A percentile compares a stretch with the other conserved stretches of the same genome.
phyloP scores from a whole-genome alignment of 2,113 vertebrate genomes.

The Oncorhynchus keta region DNA sequence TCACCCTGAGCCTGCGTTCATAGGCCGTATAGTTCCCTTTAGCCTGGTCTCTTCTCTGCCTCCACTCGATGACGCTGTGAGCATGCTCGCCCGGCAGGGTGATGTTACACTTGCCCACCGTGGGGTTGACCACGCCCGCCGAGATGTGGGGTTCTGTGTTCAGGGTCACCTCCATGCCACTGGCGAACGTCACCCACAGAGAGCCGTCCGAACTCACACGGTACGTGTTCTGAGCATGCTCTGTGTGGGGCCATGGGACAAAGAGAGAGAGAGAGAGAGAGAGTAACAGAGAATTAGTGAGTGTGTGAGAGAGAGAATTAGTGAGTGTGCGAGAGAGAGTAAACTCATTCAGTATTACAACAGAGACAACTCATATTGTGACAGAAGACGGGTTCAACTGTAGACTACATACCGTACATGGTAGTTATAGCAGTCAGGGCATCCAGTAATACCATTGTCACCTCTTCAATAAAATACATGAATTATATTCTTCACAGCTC shows the following conservation, averaged over 20 bases:
- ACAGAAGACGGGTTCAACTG: no score
- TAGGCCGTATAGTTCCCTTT: conserved; percentile 93
- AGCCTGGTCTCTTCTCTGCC: conserved; percentile 93
- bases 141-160: conserved; percentile 92
- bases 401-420: no score
- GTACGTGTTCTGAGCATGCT: conserved; percentile 91
- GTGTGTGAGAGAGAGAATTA: not conserved
- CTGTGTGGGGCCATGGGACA: conserved; percentile 63
- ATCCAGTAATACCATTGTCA: no score
- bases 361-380: no score
- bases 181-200: conserved; percentile 89
- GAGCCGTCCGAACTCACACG: conserved; percentile 92
- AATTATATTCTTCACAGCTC: no score
- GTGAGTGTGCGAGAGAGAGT: not conserved
- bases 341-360: no score
- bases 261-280: not conserved
- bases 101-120: conserved; percentile 93
- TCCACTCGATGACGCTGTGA: conserved; percentile 95
- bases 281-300: conserved; percentile 2
- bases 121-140: conserved; percentile 85
- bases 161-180: conserved; percentile 93
- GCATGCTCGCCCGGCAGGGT: conserved; percentile 93
- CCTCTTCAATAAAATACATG: no score
- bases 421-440: no score
- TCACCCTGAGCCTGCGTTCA: conserved; percentile 94